Conservation (phyloP, 2,888 invertebrate species). For the Dryocosmus kuriphilus region DNA sequence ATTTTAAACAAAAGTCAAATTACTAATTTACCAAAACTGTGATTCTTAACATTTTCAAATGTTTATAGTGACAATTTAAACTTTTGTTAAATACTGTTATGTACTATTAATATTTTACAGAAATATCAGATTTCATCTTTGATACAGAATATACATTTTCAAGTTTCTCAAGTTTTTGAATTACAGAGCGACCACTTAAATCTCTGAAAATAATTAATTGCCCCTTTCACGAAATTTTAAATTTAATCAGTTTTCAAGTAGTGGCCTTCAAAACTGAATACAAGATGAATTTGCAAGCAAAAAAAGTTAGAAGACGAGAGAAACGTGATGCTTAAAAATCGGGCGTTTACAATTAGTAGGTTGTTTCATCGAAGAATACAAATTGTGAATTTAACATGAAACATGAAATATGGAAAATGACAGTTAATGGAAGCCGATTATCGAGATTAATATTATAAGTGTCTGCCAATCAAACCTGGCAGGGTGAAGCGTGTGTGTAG, state of each 20-base stretch:
- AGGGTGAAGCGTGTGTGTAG: slow-evolving; percentile 82
- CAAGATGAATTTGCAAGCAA: neutral
- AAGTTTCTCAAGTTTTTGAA: neutral
- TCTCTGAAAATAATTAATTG: neutral
- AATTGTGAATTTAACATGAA: neutral
- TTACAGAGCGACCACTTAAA: no score
- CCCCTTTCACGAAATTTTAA: neutral
- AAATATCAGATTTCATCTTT: slow-evolving; percentile 15
- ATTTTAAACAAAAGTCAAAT: neutral
- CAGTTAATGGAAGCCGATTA: slow-evolving; percentile 21
- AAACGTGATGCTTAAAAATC: neutral
- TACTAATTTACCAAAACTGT: neutral
- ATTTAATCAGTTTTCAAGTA: neutral
- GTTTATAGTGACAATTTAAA: neutral
- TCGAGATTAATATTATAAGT: slow-evolving; percentile 76
- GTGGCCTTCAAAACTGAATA: no score
- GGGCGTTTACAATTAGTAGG: neutral
- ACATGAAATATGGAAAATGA: neutral
- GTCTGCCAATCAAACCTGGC: slow-evolving; percentile 82
- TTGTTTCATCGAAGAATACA: neutral
- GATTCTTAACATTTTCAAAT: neutral
- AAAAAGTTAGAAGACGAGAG: neutral
- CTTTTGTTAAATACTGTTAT: neutral
- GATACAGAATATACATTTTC: slow-evolving; percentile 24
- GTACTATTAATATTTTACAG: neutral